Conservation (phyloP, 37 sponge, comb jelly and placozoan genomes). For the Chondrosia reniformis region DNA sequence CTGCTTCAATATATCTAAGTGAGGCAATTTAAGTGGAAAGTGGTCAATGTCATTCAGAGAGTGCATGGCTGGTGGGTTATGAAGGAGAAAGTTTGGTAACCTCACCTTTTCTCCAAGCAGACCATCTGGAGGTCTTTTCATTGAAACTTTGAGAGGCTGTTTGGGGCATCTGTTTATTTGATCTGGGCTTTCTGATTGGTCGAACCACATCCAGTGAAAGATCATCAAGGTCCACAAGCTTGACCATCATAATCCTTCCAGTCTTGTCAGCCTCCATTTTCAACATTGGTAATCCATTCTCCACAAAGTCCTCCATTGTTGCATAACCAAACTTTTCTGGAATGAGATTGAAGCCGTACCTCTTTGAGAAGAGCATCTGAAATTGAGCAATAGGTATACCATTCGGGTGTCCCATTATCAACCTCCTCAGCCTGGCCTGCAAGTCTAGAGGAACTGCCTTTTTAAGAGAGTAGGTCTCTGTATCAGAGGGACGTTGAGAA, state of each 20-base stretch:
- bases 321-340: constrained; percentile 16
- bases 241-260: not conserved
- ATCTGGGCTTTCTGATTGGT: not conserved
- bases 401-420: constrained; percentile 10
- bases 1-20: not conserved
- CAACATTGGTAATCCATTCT: not conserved
- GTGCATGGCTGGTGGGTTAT: no score
- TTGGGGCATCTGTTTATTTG: not conserved
- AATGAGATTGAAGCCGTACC: constrained; percentile 13
- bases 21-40: not conserved
- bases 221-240: not conserved
- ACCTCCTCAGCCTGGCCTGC: constrained; percentile 1
- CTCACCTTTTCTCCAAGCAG: not conserved
- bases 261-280: constrained; percentile 5
- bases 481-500: no score
- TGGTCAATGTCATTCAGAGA: constrained; percentile 14
- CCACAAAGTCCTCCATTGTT: not conserved
- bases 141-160: not conserved
- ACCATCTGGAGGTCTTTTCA: not conserved
- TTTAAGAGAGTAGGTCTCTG: no score
- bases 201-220: not conserved
- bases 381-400: constrained; percentile 39
- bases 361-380: constrained; percentile 11
- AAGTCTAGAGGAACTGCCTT: constrained; percentile 8
- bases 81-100: not conserved